Percentiles rank a stretch among this genome's conserved stretches.
These are phyloP conservation scores for Cassiopea xamachana DNA, from an alignment of 30 jellyfish, hydroid and myxozoan species.

Conservation along the genomic window DNA sequence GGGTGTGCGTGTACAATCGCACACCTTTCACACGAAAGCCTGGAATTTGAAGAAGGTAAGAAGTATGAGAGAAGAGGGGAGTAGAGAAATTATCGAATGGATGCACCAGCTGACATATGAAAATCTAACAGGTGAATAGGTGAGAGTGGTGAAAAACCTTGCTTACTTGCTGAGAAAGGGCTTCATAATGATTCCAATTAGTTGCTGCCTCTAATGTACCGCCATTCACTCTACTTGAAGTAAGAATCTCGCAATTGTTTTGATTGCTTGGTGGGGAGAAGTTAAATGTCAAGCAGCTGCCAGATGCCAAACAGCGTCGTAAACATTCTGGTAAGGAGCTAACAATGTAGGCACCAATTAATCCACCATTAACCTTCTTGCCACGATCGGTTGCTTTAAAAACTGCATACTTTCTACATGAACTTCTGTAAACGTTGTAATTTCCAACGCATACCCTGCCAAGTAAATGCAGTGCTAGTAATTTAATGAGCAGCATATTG, in stretches of 20 bases:
- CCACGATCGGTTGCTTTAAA: slow-evolving; percentile 40
- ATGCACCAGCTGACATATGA: too few relatives aligned
- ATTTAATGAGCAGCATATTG: not conserved
- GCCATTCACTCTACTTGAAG: not conserved
- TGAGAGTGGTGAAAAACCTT: not conserved
- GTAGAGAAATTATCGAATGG: too few relatives aligned
- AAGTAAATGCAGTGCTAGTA: not conserved
- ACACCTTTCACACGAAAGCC: too few relatives aligned
- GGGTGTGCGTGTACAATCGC: too few relatives aligned
- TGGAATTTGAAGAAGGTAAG: too few relatives aligned
- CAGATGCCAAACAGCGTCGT: slow-evolving; percentile 7
- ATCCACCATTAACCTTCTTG: slow-evolving; percentile 5
- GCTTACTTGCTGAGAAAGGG: slow-evolving; percentile 43
- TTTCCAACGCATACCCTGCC: not conserved
- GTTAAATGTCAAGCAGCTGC: slow-evolving; percentile 31
- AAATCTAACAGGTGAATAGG: not conserved
- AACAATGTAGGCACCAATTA: not conserved
- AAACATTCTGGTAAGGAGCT: slow-evolving; percentile 3
- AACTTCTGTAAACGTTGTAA: slow-evolving; percentile 11
- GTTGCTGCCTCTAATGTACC: slow-evolving; percentile 2
- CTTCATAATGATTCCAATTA: slow-evolving; percentile 60
- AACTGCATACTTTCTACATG: slow-evolving; percentile 27
- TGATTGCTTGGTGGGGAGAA: not conserved
- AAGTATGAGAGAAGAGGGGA: too few relatives aligned
- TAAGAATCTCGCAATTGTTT: slow-evolving; percentile 27